These are phyloP conservation scores for Macquaria ambigua DNA, from an alignment of 2,113 vertebrate species.

Conservation along the genomic window DNA sequence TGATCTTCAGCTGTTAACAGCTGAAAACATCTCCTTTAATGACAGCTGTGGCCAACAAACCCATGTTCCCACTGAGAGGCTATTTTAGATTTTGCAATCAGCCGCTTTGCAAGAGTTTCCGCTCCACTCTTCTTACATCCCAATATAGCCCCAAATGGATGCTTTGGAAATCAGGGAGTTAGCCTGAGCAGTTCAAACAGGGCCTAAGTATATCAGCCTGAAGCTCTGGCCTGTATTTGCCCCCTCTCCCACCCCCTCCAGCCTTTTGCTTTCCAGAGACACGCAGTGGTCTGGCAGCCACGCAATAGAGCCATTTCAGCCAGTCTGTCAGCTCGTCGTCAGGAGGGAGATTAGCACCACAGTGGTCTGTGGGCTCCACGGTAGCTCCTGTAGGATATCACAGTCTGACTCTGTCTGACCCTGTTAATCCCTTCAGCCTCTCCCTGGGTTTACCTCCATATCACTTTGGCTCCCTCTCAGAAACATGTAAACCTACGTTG, in stretches of 20 bases:
- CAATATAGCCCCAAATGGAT: conserved; percentile 74
- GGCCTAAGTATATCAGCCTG: conserved; percentile 48
- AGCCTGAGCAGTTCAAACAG: conserved; percentile 18
- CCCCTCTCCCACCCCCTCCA: neutral
- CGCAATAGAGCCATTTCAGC: conserved; percentile 6
- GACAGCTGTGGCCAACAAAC: conserved; percentile 74
- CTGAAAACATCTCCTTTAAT: conserved; percentile 59
- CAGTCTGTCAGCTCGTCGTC: conserved; percentile 56
- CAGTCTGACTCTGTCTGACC: conserved; percentile 59
- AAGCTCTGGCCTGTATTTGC: conserved; percentile 23
- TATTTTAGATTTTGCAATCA: conserved; percentile 75
- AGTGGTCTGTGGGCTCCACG: conserved; percentile 42
- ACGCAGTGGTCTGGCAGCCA: conserved; percentile 9
- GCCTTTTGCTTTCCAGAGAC: conserved; percentile 56
- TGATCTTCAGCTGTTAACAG: conserved; percentile 62
- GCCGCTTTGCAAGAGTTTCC: conserved; percentile 71
- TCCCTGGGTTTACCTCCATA: conserved; percentile 11
- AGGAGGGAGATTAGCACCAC: conserved; percentile 59
- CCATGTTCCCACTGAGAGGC: conserved; percentile 56
- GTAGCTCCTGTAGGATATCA: conserved; percentile 41
- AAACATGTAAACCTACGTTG: conserved; percentile 18
- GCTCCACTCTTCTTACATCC: conserved; percentile 74
- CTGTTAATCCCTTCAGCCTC: conserved; percentile 18
- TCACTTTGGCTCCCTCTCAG: neutral
- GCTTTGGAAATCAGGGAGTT: conserved; percentile 64